Conservation (phyloP, 2,113 vertebrate genomes). For the Gymnarchus niloticus region DNA sequence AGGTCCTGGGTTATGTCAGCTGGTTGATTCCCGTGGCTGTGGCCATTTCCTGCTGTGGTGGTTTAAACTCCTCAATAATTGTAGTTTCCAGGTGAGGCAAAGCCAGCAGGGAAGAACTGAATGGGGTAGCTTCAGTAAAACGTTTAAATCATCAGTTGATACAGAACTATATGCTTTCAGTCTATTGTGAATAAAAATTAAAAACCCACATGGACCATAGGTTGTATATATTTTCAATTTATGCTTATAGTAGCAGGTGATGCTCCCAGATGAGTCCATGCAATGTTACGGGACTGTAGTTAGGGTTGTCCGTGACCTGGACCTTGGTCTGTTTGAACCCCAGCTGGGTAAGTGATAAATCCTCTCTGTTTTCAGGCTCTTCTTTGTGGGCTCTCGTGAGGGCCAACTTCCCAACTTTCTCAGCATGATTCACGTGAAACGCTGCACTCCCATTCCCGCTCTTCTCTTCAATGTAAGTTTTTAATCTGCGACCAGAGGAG, state of each 20-base stretch:
- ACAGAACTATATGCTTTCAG: not conserved
- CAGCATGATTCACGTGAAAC: constrained; percentile 68
- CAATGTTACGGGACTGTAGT: not conserved
- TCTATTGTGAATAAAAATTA: not conserved
- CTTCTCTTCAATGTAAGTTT: constrained; percentile 68
- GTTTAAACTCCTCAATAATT: constrained; percentile 76
- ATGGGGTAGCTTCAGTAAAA: not conserved
- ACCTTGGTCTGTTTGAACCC: not conserved
- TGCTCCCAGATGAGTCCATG: not conserved
- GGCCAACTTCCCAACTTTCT: constrained; percentile 67
- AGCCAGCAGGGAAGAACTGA: too few relatives aligned
- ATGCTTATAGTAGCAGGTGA: not conserved
- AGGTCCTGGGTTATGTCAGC: constrained; percentile 62
- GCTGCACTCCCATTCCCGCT: constrained; percentile 71
- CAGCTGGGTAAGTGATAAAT: not conserved
- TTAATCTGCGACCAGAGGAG: not conserved
- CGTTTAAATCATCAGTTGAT: not conserved
- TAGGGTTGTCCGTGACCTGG: too few relatives aligned
- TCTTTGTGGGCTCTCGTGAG: constrained; percentile 72
- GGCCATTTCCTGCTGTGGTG: constrained; percentile 74
- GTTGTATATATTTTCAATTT: too few relatives aligned
- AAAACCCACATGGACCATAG: too few relatives aligned
- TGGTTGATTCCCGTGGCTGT: constrained; percentile 74
- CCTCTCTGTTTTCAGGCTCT: constrained; percentile 54
- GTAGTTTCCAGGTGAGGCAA: constrained; percentile 65